phyloP scores from a whole-genome alignment of 2,888 invertebrate genomes.

The Rhagonycha lutea region DNA sequence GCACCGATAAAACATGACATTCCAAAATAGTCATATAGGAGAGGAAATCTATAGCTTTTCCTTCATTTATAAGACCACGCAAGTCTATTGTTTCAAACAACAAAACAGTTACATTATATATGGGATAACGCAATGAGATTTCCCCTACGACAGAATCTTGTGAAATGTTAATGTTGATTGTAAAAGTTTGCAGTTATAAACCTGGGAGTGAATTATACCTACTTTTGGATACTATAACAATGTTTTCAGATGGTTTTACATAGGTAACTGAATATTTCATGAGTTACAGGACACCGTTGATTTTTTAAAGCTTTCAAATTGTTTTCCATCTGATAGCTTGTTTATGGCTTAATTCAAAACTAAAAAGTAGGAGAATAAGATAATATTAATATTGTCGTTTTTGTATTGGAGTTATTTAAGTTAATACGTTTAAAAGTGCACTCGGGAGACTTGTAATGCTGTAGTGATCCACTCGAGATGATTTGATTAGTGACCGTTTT shows the following conservation, averaged over 20 bases:
- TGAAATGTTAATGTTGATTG: conserved; percentile 55
- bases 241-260: conserved; percentile 30
- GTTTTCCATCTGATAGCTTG: not conserved
- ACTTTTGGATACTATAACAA: conserved; percentile 43
- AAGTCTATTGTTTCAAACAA: conserved; percentile 32
- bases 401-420: not conserved
- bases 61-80: conserved; percentile 33
- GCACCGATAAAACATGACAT: conserved; percentile 54
- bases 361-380: not conserved
- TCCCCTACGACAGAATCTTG: conserved; percentile 47
- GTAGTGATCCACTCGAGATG: conserved; percentile 41
- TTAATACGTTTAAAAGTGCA: conserved; percentile 11
- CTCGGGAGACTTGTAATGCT: conserved; percentile 31
- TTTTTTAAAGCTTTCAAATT: conserved; percentile 3
- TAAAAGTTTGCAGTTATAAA: conserved; percentile 55
- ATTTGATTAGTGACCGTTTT: conserved; percentile 46
- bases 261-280: conserved; percentile 25
- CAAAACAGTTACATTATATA: conserved; percentile 46
- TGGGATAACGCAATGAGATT: conserved; percentile 49
- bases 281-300: conserved; percentile 9
- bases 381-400: not conserved
- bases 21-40: conserved; percentile 48
- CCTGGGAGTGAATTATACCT: conserved; percentile 52
- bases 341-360: not conserved
- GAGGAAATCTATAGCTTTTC: conserved; percentile 43